These are phyloP conservation scores for Origma solitaria DNA, from an alignment of 2,113 vertebrate genomes.

Conservation along the genomic window DNA sequence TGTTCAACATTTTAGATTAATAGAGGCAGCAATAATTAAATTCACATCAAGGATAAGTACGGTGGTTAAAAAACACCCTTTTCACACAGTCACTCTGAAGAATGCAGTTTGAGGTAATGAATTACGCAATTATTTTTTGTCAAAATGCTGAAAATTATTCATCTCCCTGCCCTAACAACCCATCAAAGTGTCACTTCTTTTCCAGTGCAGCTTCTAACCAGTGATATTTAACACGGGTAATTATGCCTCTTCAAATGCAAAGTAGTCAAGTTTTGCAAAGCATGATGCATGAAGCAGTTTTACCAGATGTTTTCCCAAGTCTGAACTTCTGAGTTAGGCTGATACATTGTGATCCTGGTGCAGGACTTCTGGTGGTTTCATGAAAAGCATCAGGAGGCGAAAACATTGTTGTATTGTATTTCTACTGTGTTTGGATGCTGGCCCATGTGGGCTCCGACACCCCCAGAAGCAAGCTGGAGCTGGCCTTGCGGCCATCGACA, in stretches of 20 bases:
- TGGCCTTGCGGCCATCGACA: slow-evolving; percentile 37
- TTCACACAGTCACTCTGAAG: background rate
- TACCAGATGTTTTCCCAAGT: background rate
- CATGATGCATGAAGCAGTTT: background rate
- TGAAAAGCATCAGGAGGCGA: background rate
- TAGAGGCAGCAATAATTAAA: background rate
- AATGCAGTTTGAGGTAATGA: background rate
- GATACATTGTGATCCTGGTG: background rate
- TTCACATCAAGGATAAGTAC: accelerated
- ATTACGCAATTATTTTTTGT: background rate
- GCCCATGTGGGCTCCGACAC: slow-evolving; percentile 13
- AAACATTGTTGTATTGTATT: slow-evolving; percentile 45
- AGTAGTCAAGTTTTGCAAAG: background rate
- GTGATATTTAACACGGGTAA: background rate
- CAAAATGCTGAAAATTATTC: background rate
- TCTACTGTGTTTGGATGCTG: slow-evolving; percentile 41
- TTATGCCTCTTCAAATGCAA: background rate
- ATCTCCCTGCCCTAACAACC: background rate
- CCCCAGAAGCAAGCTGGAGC: slow-evolving; percentile 52
- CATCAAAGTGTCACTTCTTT: background rate
- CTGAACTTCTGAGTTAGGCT: slow-evolving; percentile 12
- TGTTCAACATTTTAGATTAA: background rate
- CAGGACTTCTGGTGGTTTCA: slow-evolving; percentile 56
- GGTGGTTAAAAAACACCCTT: background rate
- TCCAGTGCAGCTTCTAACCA: background rate